Base-by-base conservation (phyloP, 2,113 vertebrate species). In the Albula goreensis region DNA sequence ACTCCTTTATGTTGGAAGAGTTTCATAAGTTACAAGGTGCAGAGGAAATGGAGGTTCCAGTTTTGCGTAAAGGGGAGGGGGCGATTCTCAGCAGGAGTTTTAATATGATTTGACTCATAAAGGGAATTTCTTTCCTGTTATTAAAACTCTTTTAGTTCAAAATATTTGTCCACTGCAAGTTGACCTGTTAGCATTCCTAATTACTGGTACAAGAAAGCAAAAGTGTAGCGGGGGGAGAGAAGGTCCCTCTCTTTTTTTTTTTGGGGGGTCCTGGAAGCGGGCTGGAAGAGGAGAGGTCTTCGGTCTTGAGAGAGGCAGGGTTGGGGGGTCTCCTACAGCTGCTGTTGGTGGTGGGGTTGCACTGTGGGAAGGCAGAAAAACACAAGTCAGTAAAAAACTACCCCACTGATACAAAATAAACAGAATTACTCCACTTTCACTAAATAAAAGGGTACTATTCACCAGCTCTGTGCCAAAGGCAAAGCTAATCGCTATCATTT, bases 321-420 rank as follows among this genome's bases (percentile, higher is more conserved):
- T n/a, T n/a, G n/a, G 96, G 96, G 94, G 93, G 94, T 96, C 95
- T 96, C 95, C 96, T 99, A 99, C 96, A 99, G 96, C 96, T 99
- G 98, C 96, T 98, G 98, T 96, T 99, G 98, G 95, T 99, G 98
- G 94, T 99, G 97, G 95, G 96, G 94, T 96, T 98, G 98, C 94
- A 99, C 98, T 99, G 96, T 85, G 92, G 93, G 85, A 88, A n/a
- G 82, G 84, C 89, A 78, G 82, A 84, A 1, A 1, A 87, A 31
- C 90, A 86, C 86, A 83, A 89, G 83, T 22, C 80, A 74, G 81
- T 19, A 80, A 51, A 56, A 56, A 5, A 56, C 11, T 11, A 56
- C 5, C 53, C 53, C 53, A 56, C 53, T 6, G 5, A 11, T 11
- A 56, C 53, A 56, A 56, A 6, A 56, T 56, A n/a, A n/a, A n/a